Percentiles rank a stretch among this genome's conserved stretches.
Evolutionary conservation across 2,888 invertebrate genomes (phyloP).

Genomic region (Oligia latruncula): DNA sequence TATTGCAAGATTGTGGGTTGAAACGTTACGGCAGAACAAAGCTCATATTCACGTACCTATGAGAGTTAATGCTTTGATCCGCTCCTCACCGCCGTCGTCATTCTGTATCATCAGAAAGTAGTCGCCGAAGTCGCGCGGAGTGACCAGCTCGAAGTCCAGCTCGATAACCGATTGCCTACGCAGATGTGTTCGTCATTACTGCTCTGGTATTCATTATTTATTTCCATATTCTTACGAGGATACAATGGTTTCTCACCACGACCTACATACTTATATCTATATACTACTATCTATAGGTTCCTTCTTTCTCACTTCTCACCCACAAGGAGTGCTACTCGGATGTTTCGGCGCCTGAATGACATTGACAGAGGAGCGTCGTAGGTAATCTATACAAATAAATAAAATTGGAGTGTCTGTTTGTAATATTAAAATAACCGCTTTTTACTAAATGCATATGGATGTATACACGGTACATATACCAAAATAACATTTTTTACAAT

Average conservation of each 20-base stretch:
- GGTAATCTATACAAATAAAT: too few relatives aligned
- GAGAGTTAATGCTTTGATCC: constrained; percentile 73
- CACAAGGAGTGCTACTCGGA: background rate
- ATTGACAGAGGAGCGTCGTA: background rate
- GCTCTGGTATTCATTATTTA: background rate
- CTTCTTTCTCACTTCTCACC: background rate
- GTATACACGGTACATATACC: too few relatives aligned
- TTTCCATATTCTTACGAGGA: background rate
- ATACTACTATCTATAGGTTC: background rate
- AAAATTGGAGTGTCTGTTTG: too few relatives aligned
- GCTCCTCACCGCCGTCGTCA: constrained; percentile 78
- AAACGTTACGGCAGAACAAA: background rate
- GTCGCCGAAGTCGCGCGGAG: constrained; percentile 77
- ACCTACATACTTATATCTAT: too few relatives aligned
- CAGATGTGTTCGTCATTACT: background rate
- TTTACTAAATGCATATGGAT: too few relatives aligned
- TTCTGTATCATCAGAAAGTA: constrained; percentile 77
- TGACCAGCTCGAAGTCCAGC: constrained; percentile 69
- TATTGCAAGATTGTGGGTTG: background rate
- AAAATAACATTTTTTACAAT: too few relatives aligned
- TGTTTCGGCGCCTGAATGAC: background rate
- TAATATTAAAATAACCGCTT: too few relatives aligned
- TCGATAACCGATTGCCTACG: constrained; percentile 73
- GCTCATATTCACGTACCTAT: constrained; percentile 50
- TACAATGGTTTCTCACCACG: background rate